A percentile compares a stretch with the other conserved stretches of the same genome.
Evolutionary conservation across 2,113 vertebrate genomes (phyloP).

Genomic region (Struthio camelus): DNA sequence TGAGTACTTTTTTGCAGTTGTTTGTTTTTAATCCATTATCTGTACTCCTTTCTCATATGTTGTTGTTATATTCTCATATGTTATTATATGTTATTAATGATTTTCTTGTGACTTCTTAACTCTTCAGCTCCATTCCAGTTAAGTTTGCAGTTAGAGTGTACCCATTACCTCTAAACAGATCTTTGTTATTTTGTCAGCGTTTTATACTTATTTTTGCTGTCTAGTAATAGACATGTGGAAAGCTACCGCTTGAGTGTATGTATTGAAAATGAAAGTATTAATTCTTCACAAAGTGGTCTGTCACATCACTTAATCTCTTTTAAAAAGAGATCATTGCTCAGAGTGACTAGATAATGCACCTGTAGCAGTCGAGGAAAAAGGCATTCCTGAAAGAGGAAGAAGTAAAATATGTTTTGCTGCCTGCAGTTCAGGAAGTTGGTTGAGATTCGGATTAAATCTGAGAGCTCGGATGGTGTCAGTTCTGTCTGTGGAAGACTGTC

Average conservation of each 20-base stretch:
- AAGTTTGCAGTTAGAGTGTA: constrained; percentile 17
- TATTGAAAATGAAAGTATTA: constrained; percentile 17
- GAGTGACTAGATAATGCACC: neutral
- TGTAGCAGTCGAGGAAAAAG: neutral
- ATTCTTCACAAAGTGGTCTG: constrained; percentile 6
- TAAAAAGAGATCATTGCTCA: neutral
- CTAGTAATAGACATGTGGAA: neutral
- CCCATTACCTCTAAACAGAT: neutral
- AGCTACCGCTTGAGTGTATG: neutral
- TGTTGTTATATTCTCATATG: no score
- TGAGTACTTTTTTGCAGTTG: rapidly evolving
- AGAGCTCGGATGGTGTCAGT: neutral
- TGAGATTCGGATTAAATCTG: neutral
- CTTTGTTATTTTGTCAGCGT: constrained; percentile 17
- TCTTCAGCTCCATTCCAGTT: constrained; percentile 32
- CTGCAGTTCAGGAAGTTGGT: neutral
- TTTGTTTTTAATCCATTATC: neutral
- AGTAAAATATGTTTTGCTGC: neutral
- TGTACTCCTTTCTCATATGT: neutral
- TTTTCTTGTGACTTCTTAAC: constrained; percentile 20
- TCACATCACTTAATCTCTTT: neutral
- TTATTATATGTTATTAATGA: constrained; percentile 10
- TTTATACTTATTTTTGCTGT: constrained; percentile 11
- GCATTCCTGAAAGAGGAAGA: neutral
- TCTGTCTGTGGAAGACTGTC: constrained; percentile 29